Base-by-base conservation (phyloP, 2,797 vertebrate species). In the Dendrocincla fuliginosa region DNA sequence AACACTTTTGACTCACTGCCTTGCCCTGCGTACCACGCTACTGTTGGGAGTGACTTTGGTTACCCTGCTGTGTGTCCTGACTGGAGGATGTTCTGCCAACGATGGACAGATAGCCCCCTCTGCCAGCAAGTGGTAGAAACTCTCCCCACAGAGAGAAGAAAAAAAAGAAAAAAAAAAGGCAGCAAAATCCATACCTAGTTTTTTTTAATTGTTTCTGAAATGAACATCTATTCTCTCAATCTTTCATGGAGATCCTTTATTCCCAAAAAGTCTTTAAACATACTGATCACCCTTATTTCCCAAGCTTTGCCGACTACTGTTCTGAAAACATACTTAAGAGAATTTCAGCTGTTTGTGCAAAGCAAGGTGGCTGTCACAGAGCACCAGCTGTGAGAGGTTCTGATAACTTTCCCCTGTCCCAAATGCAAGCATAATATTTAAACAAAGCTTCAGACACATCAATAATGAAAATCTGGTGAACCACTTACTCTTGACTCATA, bases 381-480 rank as follows among this genome's bases (percentile, higher is more conserved):
- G 35, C 55, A 60, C 25, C 69, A 42, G 15, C 16, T 32, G 28
- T 61, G 53, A 74, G 85, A 85, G 42, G 22, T 67, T 69, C 63
- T 87, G 79, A 12, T 0, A 68, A 52, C 49, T 69, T 77, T 64
- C 32, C 22, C 41, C 10, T 8, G 8, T 80, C 78, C 55, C 73
- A 86, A 15, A 81, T 9, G 28, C 63, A 91, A 70, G 55, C 16
- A 35, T 28, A 87, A 37, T 50, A 56, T 85, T 97, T 86, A 88
- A 95, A 94, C 44, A 90, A 94, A 88, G 56, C 77, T 94, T 70
- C 60, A 95, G 94, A 76, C 59, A 74, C 74, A 90, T 83, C 67
- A 90, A 22, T 90, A 96, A 93, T 74, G 80, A 90, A 88, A 97
- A 96, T 84, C 94, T 95, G 89, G 85, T 88, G 80, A 95, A 84